Percentiles rank a stretch among this genome's conserved stretches.
phyloP scores from a whole-genome alignment of 2,888 invertebrate genomes.

The Drosophila affinis region DNA sequence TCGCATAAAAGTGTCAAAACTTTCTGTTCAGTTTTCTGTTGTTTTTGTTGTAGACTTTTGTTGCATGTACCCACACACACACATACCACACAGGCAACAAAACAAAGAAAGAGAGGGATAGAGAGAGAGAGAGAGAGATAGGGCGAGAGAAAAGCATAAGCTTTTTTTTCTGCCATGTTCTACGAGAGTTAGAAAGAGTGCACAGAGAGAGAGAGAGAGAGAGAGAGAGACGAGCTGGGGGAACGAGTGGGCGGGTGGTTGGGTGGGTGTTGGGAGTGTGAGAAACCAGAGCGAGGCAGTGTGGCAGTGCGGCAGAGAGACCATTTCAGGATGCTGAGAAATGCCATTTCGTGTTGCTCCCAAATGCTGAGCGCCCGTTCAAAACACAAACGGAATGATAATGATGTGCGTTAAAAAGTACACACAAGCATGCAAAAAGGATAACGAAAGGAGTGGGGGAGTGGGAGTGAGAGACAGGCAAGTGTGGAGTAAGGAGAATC shows the following conservation, averaged over 20 bases:
- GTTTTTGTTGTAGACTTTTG: conserved; percentile 71
- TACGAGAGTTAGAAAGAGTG: conserved; percentile 32
- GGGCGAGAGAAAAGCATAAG: conserved; percentile 52
- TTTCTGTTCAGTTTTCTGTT: conserved; percentile 62
- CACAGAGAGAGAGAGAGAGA: not conserved
- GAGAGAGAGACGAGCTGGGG: not conserved
- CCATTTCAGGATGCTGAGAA: conserved; percentile 14
- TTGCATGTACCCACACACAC: conserved; percentile 50
- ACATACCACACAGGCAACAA: conserved; percentile 21
- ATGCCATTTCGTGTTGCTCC: conserved; percentile 36
- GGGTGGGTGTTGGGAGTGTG: not conserved
- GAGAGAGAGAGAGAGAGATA: not conserved
- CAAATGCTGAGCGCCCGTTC: conserved; percentile 73
- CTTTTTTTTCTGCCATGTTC: conserved; percentile 46
- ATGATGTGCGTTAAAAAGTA: conserved; percentile 78
- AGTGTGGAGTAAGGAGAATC: not conserved
- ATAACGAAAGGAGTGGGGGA: conserved; percentile 15
- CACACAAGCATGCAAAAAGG: conserved; percentile 50
- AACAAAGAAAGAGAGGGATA: conserved; percentile 3
- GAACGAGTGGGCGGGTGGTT: not conserved
- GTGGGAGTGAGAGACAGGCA: not conserved
- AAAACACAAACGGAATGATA: conserved; percentile 81
- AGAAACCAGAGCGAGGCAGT: not conserved
- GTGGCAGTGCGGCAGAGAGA: conserved; percentile 5
- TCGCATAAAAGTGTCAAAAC: conserved; percentile 78